These are phyloP conservation scores for Brachyalestes nurse DNA, from an alignment of 2,797 vertebrate genomes.

Conservation along the genomic window DNA sequence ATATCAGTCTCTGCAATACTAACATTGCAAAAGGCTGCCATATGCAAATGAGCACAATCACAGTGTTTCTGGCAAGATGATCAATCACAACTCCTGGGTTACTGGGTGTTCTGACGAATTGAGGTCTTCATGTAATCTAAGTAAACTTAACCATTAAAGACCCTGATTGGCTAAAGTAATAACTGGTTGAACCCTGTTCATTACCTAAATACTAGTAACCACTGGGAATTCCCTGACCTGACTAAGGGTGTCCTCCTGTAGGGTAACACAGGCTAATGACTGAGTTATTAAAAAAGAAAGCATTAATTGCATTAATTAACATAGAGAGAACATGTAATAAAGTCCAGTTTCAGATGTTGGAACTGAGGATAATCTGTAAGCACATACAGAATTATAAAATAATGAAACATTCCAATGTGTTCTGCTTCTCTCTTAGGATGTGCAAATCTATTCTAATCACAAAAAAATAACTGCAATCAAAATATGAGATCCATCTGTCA, in stretches of 20 bases:
- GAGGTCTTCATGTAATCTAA: no score
- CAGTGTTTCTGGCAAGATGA: no score
- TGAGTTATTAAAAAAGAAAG: slow-evolving; percentile 13
- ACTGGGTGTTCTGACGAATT: no score
- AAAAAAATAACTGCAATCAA: not conserved
- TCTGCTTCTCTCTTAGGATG: not conserved
- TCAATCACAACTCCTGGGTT: no score
- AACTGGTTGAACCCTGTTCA: no score
- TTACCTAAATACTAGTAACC: not conserved
- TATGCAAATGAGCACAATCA: no score
- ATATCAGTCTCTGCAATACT: no score
- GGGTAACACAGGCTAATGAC: slow-evolving; percentile 15
- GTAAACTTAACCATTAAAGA: no score
- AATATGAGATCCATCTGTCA: not conserved
- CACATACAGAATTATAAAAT: not conserved
- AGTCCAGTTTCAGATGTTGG: not conserved
- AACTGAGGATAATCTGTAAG: not conserved
- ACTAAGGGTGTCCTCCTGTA: not conserved
- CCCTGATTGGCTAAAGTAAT: no score
- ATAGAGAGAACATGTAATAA: not conserved
- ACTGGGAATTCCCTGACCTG: slow-evolving; percentile 29
- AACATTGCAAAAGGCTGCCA: no score
- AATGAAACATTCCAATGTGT: not conserved
- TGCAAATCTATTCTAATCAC: not conserved
- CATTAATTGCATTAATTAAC: slow-evolving; percentile 11